Conservation (phyloP, 2,113 vertebrate genomes). For the Tetrao urogallus region DNA sequence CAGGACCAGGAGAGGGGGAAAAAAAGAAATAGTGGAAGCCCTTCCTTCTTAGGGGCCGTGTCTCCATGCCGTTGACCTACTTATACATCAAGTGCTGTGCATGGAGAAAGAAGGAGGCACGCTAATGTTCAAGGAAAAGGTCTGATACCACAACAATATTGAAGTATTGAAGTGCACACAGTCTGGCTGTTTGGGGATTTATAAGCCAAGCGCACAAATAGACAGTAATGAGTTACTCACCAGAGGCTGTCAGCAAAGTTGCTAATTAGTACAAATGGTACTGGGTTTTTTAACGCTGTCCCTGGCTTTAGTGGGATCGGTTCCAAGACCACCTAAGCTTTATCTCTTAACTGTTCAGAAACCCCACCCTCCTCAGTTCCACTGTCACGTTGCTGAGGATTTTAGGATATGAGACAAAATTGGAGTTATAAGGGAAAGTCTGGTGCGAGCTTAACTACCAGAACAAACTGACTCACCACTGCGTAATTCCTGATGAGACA, state of each 20-base stretch:
- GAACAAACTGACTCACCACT: neutral
- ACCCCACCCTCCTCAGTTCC: neutral
- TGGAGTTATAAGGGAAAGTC: neutral
- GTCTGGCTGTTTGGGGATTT: conserved; percentile 66
- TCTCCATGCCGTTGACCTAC: conserved; percentile 63
- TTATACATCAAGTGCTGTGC: conserved; percentile 27
- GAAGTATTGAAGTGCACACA: conserved; percentile 41
- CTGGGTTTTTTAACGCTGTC: conserved; percentile 55
- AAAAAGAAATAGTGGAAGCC: conserved; percentile 8
- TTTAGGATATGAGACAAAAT: neutral
- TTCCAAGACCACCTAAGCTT: conserved; percentile 64
- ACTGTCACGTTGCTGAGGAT: neutral
- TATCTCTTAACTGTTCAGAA: neutral
- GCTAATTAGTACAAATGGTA: conserved; percentile 71
- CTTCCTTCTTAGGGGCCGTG: conserved; percentile 23
- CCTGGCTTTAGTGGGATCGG: conserved; percentile 58
- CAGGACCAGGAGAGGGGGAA: neutral
- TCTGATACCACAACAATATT: conserved; percentile 59
- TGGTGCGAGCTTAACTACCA: neutral
- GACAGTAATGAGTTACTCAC: conserved; percentile 72
- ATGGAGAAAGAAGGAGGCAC: conserved; percentile 21
- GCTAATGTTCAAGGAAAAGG: conserved; percentile 29
- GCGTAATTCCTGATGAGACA: conserved; percentile 37
- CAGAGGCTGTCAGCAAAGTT: conserved; percentile 71
- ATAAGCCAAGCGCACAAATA: conserved; percentile 70